Percentiles rank a stretch among this genome's conserved stretches.
phyloP scores from a whole-genome alignment of 2,797 vertebrate species.

The Aulostomus chinensis region DNA sequence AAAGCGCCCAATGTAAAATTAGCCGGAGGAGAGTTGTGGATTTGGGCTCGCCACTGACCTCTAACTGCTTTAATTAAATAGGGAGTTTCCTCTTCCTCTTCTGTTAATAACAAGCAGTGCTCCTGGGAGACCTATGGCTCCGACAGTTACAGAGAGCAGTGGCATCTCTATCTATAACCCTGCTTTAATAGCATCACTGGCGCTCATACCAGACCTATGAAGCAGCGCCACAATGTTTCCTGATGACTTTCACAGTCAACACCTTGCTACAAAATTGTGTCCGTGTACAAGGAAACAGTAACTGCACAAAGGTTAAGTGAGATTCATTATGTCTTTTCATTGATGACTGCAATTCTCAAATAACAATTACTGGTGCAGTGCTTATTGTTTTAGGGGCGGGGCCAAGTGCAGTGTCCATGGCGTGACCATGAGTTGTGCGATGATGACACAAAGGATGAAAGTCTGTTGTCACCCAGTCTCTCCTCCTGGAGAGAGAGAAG shows the following conservation, averaged over 20 bases:
- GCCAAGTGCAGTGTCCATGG: too few species aligned
- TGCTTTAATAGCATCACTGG: conserved; percentile 45
- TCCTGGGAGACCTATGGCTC: conserved; percentile 45
- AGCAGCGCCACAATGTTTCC: conserved; percentile 38
- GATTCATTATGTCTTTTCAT: conserved; percentile 21
- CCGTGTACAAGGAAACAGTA: conserved; percentile 18
- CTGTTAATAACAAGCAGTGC: conserved; percentile 66
- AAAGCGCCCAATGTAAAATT: conserved; percentile 60
- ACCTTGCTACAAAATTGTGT: conserved; percentile 32
- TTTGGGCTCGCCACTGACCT: conserved; percentile 65
- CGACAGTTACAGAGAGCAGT: conserved; percentile 38
- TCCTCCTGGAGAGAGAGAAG: too few species aligned
- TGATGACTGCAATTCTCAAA: conserved; percentile 44
- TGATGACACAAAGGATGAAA: too few species aligned
- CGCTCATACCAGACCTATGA: conserved; percentile 27
- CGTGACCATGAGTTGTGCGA: too few species aligned
- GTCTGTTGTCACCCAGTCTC: too few species aligned
- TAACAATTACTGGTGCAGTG: too few species aligned
- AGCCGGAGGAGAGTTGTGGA: conserved; percentile 61
- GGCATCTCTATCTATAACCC: conserved; percentile 53
- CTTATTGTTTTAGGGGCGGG: too few species aligned
- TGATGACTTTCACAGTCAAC: conserved; percentile 28
- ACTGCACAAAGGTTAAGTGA: conserved; percentile 22
- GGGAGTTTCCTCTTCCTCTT: conserved; percentile 67
- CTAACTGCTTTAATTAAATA: conserved; percentile 74